Evolutionary conservation across 23 tunicate species (phyloP).

Genomic region (Styela clava): DNA sequence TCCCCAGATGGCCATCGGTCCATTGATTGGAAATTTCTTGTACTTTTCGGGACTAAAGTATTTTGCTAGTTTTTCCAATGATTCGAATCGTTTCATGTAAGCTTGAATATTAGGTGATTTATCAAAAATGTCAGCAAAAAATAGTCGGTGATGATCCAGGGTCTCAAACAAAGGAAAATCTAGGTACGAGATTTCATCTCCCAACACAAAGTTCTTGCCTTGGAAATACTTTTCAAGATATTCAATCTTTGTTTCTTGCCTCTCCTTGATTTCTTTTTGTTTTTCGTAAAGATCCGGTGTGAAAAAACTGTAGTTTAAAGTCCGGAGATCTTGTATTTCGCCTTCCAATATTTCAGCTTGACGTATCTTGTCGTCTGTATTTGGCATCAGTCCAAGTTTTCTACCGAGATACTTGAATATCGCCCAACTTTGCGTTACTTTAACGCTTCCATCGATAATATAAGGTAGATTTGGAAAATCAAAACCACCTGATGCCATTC

Average conservation of each 20-base stretch:
- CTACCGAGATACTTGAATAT: conserved; percentile 41
- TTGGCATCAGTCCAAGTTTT: conserved; percentile 31
- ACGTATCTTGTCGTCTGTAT: background rate
- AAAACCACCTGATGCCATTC: conserved; percentile 5
- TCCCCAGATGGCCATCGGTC: conserved; percentile 43
- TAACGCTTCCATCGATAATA: conserved; percentile 50
- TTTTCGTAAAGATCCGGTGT: conserved; percentile 15
- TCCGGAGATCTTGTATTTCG: conserved; percentile 27
- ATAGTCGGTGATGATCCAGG: conserved; percentile 30
- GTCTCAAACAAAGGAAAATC: conserved; percentile 48
- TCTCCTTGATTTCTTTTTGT: background rate
- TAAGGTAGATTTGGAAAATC: conserved; percentile 71
- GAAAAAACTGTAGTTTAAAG: conserved; percentile 14
- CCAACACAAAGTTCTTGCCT: conserved; percentile 7
- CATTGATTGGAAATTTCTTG: conserved; percentile 35
- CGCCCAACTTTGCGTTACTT: conserved; percentile 33
- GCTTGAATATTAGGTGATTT: conserved; percentile 9
- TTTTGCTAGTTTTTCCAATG: conserved; percentile 36
- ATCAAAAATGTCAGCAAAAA: conserved; percentile 31
- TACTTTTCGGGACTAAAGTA: conserved; percentile 31
- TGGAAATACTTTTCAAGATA: background rate
- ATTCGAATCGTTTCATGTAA: conserved; percentile 25
- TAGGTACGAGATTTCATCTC: conserved; percentile 39
- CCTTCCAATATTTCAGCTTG: conserved; percentile 36
- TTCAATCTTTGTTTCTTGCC: background rate